A percentile compares a stretch with the other conserved stretches of the same genome.
These are phyloP conservation scores for Chymomyza caudatula DNA, from an alignment of 2,888 invertebrate species.

Conservation along the genomic window DNA sequence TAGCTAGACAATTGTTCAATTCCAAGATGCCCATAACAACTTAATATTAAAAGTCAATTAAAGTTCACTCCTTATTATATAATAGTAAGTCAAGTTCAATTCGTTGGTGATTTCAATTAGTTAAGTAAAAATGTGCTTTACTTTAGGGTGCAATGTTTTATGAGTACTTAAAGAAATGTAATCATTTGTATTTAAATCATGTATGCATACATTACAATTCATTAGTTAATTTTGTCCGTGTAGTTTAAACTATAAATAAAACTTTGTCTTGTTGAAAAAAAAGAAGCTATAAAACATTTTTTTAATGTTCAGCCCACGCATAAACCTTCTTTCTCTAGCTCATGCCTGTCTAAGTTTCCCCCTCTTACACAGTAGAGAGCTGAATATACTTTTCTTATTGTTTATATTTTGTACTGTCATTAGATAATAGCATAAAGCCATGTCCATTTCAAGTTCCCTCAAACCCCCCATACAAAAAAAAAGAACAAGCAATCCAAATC, in stretches of 20 bases:
- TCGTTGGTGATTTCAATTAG: too few species aligned
- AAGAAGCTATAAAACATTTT: constrained; percentile 17
- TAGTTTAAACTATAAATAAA: neutral
- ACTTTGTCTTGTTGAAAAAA: constrained; percentile 3
- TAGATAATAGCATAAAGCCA: constrained; percentile 47
- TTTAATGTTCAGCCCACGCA: constrained; percentile 13
- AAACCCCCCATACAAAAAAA: neutral
- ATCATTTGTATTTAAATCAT: neutral
- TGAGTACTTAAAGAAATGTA: neutral
- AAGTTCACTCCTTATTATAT: too few species aligned
- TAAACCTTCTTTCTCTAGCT: too few species aligned
- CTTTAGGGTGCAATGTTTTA: neutral
- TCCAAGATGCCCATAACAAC: too few species aligned
- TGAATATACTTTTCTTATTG: neutral
- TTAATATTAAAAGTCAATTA: too few species aligned
- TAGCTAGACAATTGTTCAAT: too few species aligned
- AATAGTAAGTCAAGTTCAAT: too few species aligned
- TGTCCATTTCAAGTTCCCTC: neutral
- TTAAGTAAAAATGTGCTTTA: too few species aligned
- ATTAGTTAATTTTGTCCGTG: neutral
- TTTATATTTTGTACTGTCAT: constrained; percentile 31
- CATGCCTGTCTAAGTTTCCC: neutral
- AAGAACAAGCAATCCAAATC: neutral
- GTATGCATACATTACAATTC: neutral
- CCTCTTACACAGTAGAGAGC: neutral